Base-by-base conservation (phyloP, 2,888 invertebrate species). In the Sesia bembeciformis region DNA sequence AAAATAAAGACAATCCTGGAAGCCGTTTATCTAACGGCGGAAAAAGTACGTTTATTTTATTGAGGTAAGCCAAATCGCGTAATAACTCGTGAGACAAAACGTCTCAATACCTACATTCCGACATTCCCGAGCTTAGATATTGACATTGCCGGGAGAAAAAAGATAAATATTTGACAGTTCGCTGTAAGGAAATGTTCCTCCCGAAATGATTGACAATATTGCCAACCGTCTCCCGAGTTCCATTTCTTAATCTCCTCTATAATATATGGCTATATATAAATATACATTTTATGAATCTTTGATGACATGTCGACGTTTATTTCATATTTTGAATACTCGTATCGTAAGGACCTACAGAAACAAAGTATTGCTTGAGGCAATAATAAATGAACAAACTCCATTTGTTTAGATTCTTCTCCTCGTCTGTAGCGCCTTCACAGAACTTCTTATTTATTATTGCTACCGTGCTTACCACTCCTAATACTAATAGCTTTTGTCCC, bases 151-250 rank as follows among this genome's bases (percentile, higher is more conserved):
- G 70, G 64, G 64, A 72, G 71, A 72, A 74, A 62, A 71, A 67
- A 70, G 66, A 76, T 73, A 74, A 76, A 79, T 77, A 81, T 81
- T 80, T 81, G 80, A 79, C 77, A 77, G 74, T 76, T 74, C 66
- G 68, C 70, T 68, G 72, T 69, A 68, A 68, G 68, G 65, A 73
- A 73, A 74, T 74, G 70, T 72, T 67, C 62, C 65, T 65, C 65
- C 62, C 62, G 63, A 70, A 71, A 74, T 78, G 75, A 81, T 79
- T 79, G 76, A 78, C 74, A 78, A 76, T 72, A 73, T 67, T 66
- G 65, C 66, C 64, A 60, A 64, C 65, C 62, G 67, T 75, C 74
- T 66, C 58, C 62, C 52, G 63, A 67, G 63, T 67, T 67, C 64
- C 58, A 58, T 60, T 61, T 59, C 62, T 60, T 67, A 74, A 74